A percentile compares a stretch with the other conserved stretches of the same genome.
These are phyloP conservation scores for Ameiurus melas DNA, from an alignment of 2,113 vertebrate genomes.

Conservation along the genomic window DNA sequence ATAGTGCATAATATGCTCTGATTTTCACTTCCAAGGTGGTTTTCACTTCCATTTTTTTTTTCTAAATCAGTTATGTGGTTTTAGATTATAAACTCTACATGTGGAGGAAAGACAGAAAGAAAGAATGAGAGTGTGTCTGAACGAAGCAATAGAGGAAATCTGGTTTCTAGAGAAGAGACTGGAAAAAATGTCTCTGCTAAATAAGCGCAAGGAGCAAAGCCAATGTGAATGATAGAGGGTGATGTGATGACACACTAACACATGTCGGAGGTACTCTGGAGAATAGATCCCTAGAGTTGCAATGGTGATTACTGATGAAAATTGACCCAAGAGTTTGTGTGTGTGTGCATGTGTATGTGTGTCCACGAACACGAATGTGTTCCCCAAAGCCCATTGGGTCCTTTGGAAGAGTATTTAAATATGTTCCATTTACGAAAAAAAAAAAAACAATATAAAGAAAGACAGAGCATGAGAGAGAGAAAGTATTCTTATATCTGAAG, in stretches of 20 bases:
- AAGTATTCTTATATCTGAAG: not conserved
- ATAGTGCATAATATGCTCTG: not conserved
- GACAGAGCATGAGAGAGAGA: not conserved
- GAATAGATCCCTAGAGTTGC: not conserved
- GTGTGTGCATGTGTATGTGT: not conserved
- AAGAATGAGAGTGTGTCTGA: not conserved
- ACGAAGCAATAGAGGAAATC: not conserved
- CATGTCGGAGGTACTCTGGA: constrained; percentile 11
- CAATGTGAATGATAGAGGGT: constrained; percentile 4
- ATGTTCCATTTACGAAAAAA: constrained; percentile 26
- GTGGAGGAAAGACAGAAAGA: not conserved
- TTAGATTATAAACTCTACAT: constrained; percentile 11
- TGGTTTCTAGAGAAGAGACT: not conserved
- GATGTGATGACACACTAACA: constrained; percentile 32
- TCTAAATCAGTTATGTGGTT: constrained; percentile 2
- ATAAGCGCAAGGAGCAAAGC: not conserved
- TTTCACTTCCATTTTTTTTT: not conserved
- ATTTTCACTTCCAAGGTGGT: not conserved
- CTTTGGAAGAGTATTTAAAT: constrained; percentile 19
- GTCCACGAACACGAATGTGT: not conserved
- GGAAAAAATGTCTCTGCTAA: not conserved
- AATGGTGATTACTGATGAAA: constrained; percentile 31
- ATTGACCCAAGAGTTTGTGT: constrained; percentile 26
- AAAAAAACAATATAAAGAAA: not conserved
- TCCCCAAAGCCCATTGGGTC: constrained; percentile 19